These are phyloP conservation scores for Aphidius colemani DNA, from an alignment of 2,888 invertebrate species.

Conservation along the genomic window DNA sequence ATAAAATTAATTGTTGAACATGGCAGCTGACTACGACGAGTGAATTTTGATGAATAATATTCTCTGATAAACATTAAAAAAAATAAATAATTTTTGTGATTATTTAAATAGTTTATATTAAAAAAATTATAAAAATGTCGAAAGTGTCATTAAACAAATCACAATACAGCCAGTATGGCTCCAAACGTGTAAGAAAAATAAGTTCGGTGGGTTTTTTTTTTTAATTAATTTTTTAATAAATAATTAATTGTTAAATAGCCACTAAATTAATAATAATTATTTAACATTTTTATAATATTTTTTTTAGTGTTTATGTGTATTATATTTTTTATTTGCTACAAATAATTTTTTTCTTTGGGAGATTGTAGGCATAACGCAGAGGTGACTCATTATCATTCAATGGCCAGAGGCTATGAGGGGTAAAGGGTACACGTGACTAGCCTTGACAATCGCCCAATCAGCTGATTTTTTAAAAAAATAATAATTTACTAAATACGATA, in stretches of 20 bases:
- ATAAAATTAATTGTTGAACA: constrained; percentile 30
- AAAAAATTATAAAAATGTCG: constrained; percentile 49
- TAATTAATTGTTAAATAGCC: too few relatives aligned
- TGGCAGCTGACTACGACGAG: constrained; percentile 57
- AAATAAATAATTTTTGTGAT: neutral
- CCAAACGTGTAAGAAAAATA: constrained; percentile 58
- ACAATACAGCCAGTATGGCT: constrained; percentile 58
- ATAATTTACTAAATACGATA: constrained; percentile 1
- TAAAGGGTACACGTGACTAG: constrained; percentile 34
- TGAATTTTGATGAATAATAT: constrained; percentile 16
- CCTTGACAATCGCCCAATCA: constrained; percentile 35
- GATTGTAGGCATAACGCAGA: too few relatives aligned
- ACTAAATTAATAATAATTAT: too few relatives aligned
- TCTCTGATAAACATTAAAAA: neutral
- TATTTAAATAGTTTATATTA: neutral
- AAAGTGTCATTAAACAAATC: constrained; percentile 59
- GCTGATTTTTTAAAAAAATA: constrained; percentile 1
- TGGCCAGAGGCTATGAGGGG: neutral
- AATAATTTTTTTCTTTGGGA: too few relatives aligned
- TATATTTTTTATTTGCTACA: too few relatives aligned
- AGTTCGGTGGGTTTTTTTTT: constrained; percentile 54
- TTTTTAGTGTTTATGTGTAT: constrained; percentile 6
- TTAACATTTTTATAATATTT: constrained; percentile 6
- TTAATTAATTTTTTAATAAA: constrained; percentile 4
- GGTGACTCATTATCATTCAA: too few relatives aligned